Evolutionary conservation across 2,888 invertebrate species (phyloP), one percentile per base, ranked within the genome.

Genomic region (Deroplatys truncata): DNA sequence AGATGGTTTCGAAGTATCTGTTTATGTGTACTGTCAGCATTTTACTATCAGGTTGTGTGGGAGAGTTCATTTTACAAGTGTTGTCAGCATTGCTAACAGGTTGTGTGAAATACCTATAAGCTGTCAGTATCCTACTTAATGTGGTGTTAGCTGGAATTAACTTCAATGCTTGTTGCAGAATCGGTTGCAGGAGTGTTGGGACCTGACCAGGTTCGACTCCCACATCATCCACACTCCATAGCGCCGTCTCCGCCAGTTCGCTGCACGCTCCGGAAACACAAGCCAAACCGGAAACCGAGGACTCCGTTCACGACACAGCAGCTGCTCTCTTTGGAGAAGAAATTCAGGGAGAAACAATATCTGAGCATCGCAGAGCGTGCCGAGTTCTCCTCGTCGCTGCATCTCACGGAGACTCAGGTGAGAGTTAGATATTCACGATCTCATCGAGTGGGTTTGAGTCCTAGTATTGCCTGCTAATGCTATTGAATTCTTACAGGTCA

Each of bases 281-380:
- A 98, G 93, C 98, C 98, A 28, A 98, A 99, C 95, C 95, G 98
- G 91, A 99, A 98, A 93, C 98, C 98, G 0, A 95, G 98, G 89
- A 98, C 98, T n/a, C 98, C 98, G 16, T 98, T 98, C 95, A 98
- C 98, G 85, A 98, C 98, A 43, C 98, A 98, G 93, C 98, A 98
- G 93, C 95, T 98, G 90, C 94, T 98, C 91, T 97, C 98, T 0
- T 94, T 99, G 92, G 98, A 98, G 94, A 97, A 98, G 94, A 99
- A 99, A 94, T 98, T 98, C 94, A 95, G 98, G 88, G 97, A 98
- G 93, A 98, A 98, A 93, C 98, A 98, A 94, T 98, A 98, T 94
- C 95, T 98, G 92, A 98, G 98, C 93, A 98, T 99, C 93, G 98
- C 98, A 4, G 98, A 99, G 93, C 94, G 98, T 91, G 98, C 98